These are phyloP conservation scores for Drosophila novamexicana DNA, from an alignment of 1,140 invertebrate genomes.

Conservation along the genomic window DNA sequence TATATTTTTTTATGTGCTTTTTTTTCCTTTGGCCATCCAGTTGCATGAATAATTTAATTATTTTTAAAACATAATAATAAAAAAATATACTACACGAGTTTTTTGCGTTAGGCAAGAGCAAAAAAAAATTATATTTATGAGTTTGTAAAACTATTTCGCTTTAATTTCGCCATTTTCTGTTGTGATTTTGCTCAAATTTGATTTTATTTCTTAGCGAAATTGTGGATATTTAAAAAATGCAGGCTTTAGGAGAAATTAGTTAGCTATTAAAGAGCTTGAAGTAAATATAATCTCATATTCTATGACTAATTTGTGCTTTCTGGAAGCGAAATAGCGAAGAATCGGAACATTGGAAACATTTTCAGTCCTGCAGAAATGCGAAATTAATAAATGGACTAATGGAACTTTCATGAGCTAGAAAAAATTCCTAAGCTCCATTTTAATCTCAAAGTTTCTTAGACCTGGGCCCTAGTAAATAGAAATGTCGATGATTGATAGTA, in stretches of 20 bases:
- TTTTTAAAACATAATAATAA: conserved; percentile 9
- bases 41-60: conserved; percentile 46
- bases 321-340: too few relatives aligned
- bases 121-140: not conserved
- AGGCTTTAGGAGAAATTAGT: not conserved
- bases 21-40: not conserved
- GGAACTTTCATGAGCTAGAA: too few relatives aligned
- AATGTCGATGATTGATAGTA: too few relatives aligned
- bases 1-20: not conserved
- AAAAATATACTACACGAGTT: not conserved
- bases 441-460: too few relatives aligned
- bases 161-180: not conserved
- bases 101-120: not conserved
- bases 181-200: not conserved
- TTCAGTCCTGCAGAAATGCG: too few relatives aligned
- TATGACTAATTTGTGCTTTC: too few relatives aligned
- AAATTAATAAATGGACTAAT: too few relatives aligned
- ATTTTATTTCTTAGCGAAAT: not conserved
- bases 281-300: too few relatives aligned
- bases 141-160: not conserved
- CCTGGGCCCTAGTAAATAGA: too few relatives aligned
- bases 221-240: too few relatives aligned
- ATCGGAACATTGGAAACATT: too few relatives aligned
- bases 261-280: not conserved
- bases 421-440: too few relatives aligned